phyloP scores from a whole-genome alignment of 1,140 invertebrate species.

The Drosophila subpulchrella region DNA sequence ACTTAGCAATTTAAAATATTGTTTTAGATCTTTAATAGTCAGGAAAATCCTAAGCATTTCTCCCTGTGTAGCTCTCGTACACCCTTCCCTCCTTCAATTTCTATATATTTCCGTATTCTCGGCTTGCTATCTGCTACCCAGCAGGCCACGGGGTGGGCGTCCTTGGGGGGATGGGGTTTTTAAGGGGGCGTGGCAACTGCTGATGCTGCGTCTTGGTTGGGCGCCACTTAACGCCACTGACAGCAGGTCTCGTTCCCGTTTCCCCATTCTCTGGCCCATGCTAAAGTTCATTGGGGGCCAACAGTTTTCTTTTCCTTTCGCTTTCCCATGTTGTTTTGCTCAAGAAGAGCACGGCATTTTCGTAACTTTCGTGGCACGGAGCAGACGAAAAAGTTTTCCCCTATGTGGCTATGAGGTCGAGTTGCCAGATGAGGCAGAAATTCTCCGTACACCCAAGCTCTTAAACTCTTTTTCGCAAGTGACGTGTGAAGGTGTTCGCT shows the following conservation, averaged over 20 bases:
- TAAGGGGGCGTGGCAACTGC: constrained; percentile 29
- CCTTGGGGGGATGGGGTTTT: not conserved
- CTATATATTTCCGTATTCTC: constrained; percentile 16
- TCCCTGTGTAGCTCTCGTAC: not conserved
- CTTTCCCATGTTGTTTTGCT: constrained; percentile 15
- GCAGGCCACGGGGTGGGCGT: constrained; percentile 22
- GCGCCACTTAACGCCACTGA: constrained; percentile 68
- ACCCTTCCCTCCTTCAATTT: not conserved
- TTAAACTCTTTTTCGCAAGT: constrained; percentile 15
- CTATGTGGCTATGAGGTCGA: constrained; percentile 38
- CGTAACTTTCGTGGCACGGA: constrained; percentile 49
- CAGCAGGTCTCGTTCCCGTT: constrained; percentile 30
- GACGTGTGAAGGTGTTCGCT: constrained; percentile 15
- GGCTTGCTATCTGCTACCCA: constrained; percentile 48
- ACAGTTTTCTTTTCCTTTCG: constrained; percentile 21
- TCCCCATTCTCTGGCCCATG: constrained; percentile 26
- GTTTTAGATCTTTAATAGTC: no score
- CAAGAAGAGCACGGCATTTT: constrained; percentile 19
- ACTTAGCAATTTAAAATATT: no score
- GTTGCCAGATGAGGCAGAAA: constrained; percentile 58
- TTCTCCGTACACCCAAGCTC: not conserved
- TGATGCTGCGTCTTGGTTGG: constrained; percentile 67
- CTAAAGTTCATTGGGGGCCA: constrained; percentile 65
- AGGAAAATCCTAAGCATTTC: not conserved
- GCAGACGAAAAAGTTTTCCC: constrained; percentile 47